Percentiles rank a stretch among this genome's conserved stretches.
These are phyloP conservation scores for Lepidotrigona ventralis DNA, from an alignment of 1,140 invertebrate genomes.

Conservation along the genomic window DNA sequence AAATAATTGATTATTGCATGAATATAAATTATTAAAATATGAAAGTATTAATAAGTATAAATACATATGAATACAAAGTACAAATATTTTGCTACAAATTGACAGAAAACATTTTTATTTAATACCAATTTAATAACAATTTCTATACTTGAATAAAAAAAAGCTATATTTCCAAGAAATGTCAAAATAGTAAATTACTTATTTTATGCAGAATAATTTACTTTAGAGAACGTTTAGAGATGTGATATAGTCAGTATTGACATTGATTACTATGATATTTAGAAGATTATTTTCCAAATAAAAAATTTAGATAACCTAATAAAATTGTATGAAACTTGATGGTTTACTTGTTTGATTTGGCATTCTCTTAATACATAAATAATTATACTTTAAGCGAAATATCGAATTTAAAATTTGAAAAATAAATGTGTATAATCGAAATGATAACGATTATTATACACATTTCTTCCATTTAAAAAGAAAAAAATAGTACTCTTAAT, in stretches of 20 bases:
- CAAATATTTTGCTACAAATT: background rate
- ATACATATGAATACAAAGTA: no score
- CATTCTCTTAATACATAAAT: background rate
- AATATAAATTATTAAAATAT: background rate
- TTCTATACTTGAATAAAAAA: background rate
- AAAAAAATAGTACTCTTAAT: background rate
- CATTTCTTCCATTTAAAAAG: background rate
- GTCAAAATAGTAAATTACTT: background rate
- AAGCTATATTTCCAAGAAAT: background rate
- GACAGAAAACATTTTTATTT: background rate
- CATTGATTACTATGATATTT: background rate
- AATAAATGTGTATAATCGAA: background rate
- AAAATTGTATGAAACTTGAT: background rate
- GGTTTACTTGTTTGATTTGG: background rate
- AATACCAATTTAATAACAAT: conserved; percentile 1
- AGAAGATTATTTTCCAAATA: background rate
- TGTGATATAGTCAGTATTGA: background rate
- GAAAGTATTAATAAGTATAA: background rate
- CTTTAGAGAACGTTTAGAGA: background rate
- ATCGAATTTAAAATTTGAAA: background rate
- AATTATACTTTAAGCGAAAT: background rate
- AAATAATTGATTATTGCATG: background rate
- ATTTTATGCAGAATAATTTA: background rate
- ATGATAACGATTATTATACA: background rate
- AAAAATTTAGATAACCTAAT: background rate